Conservation (phyloP, 1,140 invertebrate species). For the Sipha flava region DNA sequence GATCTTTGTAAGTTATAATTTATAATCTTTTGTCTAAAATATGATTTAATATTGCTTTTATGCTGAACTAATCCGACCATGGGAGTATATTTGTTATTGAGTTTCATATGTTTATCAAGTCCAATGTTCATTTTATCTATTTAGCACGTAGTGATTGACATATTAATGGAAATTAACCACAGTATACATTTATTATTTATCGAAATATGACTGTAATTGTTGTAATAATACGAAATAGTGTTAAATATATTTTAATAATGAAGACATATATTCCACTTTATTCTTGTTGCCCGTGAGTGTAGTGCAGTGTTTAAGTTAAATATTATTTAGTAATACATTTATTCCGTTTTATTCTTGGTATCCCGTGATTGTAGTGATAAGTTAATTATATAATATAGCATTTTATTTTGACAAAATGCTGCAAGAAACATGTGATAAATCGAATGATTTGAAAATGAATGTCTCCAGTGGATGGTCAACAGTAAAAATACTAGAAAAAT, state of each 20-base stretch:
- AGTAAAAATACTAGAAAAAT: slow-evolving; percentile 2
- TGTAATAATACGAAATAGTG: not conserved
- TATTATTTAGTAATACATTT: not conserved
- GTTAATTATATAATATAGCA: not conserved
- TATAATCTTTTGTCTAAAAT: slow-evolving; percentile 6
- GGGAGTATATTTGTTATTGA: not conserved
- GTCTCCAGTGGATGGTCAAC: not conserved
- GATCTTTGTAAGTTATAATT: not conserved
- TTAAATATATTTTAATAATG: not conserved
- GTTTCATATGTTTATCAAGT: slow-evolving; percentile 9
- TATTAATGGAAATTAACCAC: not conserved
- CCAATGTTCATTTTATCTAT: slow-evolving; percentile 15
- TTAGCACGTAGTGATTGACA: not conserved
- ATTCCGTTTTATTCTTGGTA: not conserved
- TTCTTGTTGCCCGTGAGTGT: not conserved
- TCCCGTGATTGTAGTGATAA: not conserved
- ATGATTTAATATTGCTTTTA: not conserved
- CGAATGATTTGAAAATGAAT: not conserved
- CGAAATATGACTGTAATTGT: not conserved
- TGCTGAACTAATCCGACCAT: not conserved
- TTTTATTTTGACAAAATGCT: not conserved
- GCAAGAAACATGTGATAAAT: not conserved
- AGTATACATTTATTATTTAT: not conserved
- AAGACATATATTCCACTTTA: not conserved
- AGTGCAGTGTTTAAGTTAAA: not conserved